phyloP scores from a whole-genome alignment of 1,140 invertebrate genomes.

The Telenomus remus region DNA sequence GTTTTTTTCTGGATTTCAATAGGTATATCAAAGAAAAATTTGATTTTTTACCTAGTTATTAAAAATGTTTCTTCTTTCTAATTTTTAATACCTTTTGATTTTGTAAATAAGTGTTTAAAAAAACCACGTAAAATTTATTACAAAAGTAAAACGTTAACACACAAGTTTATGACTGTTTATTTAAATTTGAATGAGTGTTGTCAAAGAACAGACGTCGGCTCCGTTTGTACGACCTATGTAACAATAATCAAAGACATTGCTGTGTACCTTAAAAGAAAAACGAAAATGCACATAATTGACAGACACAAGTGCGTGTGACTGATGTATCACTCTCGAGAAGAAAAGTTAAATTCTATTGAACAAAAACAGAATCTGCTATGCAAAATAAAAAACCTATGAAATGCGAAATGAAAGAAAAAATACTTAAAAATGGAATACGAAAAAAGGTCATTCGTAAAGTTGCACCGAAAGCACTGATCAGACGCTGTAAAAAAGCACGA shows the following conservation, averaged over 20 bases:
- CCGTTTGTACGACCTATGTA: conserved; percentile 48
- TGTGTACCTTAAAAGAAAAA: conserved; percentile 56
- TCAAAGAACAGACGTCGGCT: conserved; percentile 25
- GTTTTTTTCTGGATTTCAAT: too few species aligned
- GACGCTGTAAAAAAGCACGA: conserved; percentile 54
- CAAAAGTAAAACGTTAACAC: too few species aligned
- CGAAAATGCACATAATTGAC: conserved; percentile 54
- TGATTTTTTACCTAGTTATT: too few species aligned
- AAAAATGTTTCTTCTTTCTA: too few species aligned
- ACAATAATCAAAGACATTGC: conserved; percentile 45
- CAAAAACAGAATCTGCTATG: conserved; percentile 1
- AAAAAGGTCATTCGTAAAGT: conserved; percentile 25
- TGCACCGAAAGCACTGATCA: conserved; percentile 55
- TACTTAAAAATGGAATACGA: too few species aligned
- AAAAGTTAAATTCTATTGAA: conserved; percentile 21
- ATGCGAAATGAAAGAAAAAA: background rate
- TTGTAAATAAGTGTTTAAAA: too few species aligned
- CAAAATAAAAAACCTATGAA: conserved; percentile 12
- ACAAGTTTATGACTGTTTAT: too few species aligned
- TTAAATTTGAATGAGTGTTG: conserved; percentile 8
- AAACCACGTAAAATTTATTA: too few species aligned
- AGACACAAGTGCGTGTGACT: conserved; percentile 49
- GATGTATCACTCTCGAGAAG: conserved; percentile 53
- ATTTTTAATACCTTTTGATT: too few species aligned
- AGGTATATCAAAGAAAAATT: too few species aligned